phyloP scores from a whole-genome alignment of 2,113 vertebrate species.

The Mesoclemmys tuberculata region DNA sequence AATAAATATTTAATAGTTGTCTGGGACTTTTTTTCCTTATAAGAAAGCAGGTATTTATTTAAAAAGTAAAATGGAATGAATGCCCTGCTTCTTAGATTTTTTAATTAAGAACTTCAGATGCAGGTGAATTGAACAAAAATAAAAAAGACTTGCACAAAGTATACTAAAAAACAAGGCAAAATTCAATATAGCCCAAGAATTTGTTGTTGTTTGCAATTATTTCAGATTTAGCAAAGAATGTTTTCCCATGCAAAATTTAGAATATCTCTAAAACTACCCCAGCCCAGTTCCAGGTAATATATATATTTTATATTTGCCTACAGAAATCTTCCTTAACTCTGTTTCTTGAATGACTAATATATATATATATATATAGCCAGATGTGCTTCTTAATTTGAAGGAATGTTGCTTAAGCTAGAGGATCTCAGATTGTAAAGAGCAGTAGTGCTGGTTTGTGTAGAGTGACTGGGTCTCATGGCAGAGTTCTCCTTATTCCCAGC shows the following conservation, averaged over 20 bases:
- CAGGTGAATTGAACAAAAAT: background rate
- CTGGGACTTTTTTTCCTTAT: fast-evolving
- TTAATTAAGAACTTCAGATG: background rate
- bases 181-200: background rate
- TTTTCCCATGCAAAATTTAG: background rate
- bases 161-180: background rate
- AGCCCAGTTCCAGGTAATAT: background rate
- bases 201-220: background rate
- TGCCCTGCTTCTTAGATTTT: background rate
- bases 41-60: background rate
- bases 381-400: background rate
- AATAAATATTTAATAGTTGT: background rate
- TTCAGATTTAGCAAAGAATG: background rate
- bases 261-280: background rate
- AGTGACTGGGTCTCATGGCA: background rate
- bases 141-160: background rate
- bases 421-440: background rate
- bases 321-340: background rate
- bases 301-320: background rate
- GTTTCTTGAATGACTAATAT: background rate
- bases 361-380: too few species aligned
- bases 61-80: background rate
- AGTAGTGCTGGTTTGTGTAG: fast-evolving
- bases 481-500: background rate
- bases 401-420: background rate